These are phyloP conservation scores for Scartelaos histophorus DNA, from an alignment of 2,113 vertebrate species.

Conservation along the genomic window DNA sequence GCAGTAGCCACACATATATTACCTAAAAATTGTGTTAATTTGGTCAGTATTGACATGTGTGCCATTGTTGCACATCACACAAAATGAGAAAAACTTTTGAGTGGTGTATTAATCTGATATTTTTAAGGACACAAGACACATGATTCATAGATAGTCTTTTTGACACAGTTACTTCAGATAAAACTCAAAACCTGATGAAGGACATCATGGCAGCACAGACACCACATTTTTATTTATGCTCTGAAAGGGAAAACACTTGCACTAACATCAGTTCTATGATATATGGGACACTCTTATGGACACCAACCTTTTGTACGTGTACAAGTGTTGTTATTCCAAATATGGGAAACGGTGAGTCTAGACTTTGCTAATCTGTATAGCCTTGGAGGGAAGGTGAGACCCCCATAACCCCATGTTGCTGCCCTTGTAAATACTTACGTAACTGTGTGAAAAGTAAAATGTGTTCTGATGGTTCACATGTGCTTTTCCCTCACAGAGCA, in stretches of 20 bases:
- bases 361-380: slow-evolving; percentile 8
- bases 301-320: not conserved
- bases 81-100: not conserved
- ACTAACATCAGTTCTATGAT: too few relatives aligned
- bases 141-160: not conserved
- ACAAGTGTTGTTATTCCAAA: not conserved
- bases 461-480: slow-evolving; percentile 32
- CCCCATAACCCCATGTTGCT: slow-evolving; percentile 15
- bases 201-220: too few relatives aligned
- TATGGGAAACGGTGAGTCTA: not conserved
- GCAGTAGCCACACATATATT: not conserved
- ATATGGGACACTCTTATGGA: not conserved
- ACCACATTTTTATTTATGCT: too few relatives aligned
- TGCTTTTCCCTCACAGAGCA: slow-evolving; percentile 69
- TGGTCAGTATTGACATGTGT: not conserved
- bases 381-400: slow-evolving; percentile 33
- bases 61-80: not conserved
- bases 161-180: not conserved
- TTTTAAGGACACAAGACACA: too few relatives aligned
- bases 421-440: slow-evolving; percentile 23
- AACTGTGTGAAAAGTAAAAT: slow-evolving; percentile 40
- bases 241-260: too few relatives aligned
- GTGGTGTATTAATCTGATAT: too few relatives aligned
- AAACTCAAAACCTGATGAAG: not conserved
- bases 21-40: not conserved